phyloP scores from a whole-genome alignment of 2,113 vertebrate genomes.

The Nestor notabilis region DNA sequence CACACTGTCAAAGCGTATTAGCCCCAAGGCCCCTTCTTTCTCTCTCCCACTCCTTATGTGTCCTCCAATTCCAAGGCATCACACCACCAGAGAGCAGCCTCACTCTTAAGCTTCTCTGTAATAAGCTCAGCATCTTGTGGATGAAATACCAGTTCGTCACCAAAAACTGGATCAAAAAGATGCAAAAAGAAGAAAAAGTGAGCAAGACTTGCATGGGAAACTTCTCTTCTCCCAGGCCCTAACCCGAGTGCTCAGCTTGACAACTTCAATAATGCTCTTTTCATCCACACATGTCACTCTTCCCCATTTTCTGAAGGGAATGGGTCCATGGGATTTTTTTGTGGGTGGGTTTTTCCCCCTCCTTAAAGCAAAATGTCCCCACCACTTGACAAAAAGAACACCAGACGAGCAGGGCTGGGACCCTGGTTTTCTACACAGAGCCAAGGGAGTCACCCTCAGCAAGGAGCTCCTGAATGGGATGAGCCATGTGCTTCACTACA shows the following conservation, averaged over 20 bases:
- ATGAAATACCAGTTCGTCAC: background rate
- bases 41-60: background rate
- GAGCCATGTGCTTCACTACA: background rate
- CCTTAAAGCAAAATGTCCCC: background rate
- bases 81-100: fast-evolving
- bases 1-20: fast-evolving
- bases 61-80: background rate
- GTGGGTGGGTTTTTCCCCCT: no score
- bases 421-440: background rate
- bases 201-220: background rate
- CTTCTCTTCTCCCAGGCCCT: background rate
- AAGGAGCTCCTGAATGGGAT: fast-evolving
- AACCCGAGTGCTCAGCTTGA: background rate
- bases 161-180: background rate
- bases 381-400: background rate
- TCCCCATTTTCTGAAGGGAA: background rate
- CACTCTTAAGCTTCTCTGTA: background rate
- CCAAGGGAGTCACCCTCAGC: background rate
- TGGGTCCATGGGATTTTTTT: background rate
- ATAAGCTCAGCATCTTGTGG: background rate
- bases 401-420: background rate
- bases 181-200: background rate
- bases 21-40: background rate
- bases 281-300: fast-evolving
- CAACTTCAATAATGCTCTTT: background rate